A percentile compares a stretch with the other conserved stretches of the same genome.
phyloP scores from a whole-genome alignment of 2,797 vertebrate species.

The Melanotaenia trifasciata region DNA sequence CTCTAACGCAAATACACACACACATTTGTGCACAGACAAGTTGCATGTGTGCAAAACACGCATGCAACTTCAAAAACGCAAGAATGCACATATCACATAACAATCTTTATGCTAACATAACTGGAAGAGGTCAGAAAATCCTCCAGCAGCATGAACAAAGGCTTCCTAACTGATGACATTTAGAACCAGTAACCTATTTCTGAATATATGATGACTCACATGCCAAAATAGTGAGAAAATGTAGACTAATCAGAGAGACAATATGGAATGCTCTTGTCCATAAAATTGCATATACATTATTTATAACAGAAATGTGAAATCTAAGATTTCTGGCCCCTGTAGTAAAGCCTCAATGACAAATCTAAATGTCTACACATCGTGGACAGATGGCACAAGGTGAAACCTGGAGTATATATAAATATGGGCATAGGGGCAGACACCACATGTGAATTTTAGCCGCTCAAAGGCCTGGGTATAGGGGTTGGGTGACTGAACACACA shows the following conservation, averaged over 20 bases:
- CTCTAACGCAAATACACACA: constrained; percentile 28
- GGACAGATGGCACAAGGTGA: constrained; percentile 44
- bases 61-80: constrained; percentile 19
- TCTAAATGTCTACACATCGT: constrained; percentile 30
- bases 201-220: constrained; percentile 31
- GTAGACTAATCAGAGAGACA: neutral
- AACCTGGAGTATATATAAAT: constrained; percentile 37
- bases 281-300: constrained; percentile 18
- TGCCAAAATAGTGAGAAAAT: constrained; percentile 27
- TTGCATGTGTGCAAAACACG: neutral
- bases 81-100: constrained; percentile 26
- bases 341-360: constrained; percentile 30
- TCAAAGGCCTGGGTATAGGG: constrained; percentile 47
- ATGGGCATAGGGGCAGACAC: constrained; percentile 72
- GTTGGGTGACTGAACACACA: constrained; percentile 35
- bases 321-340: neutral
- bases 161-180: constrained; percentile 11
- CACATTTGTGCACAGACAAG: constrained; percentile 1
- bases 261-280: neutral
- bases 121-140: constrained; percentile 14
- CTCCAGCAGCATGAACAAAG: neutral
- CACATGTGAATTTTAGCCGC: constrained; percentile 49
- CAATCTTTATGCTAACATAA: neutral
- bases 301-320: constrained; percentile 37
- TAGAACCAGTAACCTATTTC: constrained; percentile 38